Conservation (phyloP, 2,113 vertebrate genomes). For the Asarcornis scutulata region DNA sequence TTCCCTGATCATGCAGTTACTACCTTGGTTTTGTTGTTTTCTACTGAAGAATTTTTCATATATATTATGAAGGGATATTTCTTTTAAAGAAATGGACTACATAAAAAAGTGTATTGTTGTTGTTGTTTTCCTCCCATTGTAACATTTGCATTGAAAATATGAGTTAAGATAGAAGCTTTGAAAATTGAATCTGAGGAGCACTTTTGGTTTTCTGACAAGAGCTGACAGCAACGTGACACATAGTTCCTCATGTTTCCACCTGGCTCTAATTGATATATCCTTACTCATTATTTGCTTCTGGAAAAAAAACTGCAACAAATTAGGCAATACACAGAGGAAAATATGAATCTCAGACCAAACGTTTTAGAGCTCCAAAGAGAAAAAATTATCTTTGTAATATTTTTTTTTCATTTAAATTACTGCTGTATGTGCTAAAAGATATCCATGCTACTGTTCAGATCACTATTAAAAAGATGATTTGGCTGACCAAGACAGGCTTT, state of each 20-base stretch:
- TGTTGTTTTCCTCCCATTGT: background rate
- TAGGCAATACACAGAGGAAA: background rate
- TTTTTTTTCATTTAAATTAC: background rate
- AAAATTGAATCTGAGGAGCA: background rate
- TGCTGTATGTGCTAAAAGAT: background rate
- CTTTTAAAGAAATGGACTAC: background rate
- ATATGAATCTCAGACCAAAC: accelerated
- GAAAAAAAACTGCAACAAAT: accelerated
- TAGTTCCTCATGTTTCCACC: background rate
- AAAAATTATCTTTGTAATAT: background rate
- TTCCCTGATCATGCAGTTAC: background rate
- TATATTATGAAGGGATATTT: background rate
- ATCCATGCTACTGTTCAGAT: background rate
- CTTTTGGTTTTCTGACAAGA: background rate
- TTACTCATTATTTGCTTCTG: background rate
- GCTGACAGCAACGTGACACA: background rate
- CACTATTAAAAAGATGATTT: too few relatives aligned
- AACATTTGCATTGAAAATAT: background rate
- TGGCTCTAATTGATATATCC: background rate
- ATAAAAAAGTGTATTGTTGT: background rate
- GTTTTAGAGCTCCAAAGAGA: background rate
- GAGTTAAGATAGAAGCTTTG: background rate
- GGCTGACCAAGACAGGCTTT: background rate
- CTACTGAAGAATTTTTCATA: background rate
- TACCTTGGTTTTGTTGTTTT: background rate